These are phyloP conservation scores for Fopius arisanus DNA, from an alignment of 1,140 invertebrate species.

Conservation along the genomic window DNA sequence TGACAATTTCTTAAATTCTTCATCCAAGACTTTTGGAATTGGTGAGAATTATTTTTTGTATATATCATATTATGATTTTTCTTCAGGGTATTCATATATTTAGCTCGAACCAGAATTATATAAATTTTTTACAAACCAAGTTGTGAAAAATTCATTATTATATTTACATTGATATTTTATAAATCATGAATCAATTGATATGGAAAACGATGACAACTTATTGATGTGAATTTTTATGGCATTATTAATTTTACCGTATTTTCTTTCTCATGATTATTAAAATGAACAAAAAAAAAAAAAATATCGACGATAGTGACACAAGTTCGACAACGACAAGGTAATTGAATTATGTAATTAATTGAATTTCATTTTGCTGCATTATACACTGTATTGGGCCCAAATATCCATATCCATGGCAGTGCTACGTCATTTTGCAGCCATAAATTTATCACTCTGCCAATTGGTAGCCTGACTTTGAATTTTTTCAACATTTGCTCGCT, in stretches of 20 bases:
- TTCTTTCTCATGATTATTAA: conserved; percentile 40
- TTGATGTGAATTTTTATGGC: too few relatives aligned
- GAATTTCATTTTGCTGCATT: conserved; percentile 21
- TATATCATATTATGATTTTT: background rate
- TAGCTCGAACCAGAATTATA: too few relatives aligned
- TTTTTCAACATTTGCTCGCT: background rate
- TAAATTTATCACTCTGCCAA: background rate
- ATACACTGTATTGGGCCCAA: conserved; percentile 20
- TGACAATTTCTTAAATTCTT: conserved; percentile 64
- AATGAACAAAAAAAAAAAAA: conserved; percentile 21
- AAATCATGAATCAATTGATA: too few relatives aligned
- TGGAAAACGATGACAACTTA: too few relatives aligned
- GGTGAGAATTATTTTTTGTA: conserved; percentile 67
- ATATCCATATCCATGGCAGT: background rate
- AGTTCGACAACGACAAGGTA: conserved; percentile 58
- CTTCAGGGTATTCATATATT: too few relatives aligned
- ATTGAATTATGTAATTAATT: conserved; percentile 39
- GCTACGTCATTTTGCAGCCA: background rate
- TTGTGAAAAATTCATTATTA: too few relatives aligned
- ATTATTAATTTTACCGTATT: conserved; percentile 45
- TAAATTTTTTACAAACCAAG: too few relatives aligned
- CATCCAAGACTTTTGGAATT: conserved; percentile 79
- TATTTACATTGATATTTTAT: too few relatives aligned
- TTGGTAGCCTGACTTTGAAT: background rate
- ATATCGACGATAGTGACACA: conserved; percentile 50